These are phyloP conservation scores for Abrostola triplasia DNA, from an alignment of 2,888 invertebrate species.

Conservation along the genomic window DNA sequence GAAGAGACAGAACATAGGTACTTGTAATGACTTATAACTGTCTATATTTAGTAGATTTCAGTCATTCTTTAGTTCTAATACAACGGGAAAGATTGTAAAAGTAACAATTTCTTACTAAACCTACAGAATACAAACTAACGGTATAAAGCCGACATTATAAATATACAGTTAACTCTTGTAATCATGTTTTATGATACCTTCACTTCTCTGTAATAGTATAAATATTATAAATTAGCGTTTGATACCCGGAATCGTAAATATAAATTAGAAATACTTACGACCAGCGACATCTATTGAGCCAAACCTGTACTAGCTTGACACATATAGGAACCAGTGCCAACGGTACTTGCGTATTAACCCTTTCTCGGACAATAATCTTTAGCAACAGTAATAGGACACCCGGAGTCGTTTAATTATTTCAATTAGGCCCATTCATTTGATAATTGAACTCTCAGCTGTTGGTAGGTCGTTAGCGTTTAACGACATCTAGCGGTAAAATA, in stretches of 20 bases:
- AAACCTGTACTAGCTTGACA: conserved; percentile 68
- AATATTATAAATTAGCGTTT: conserved; percentile 5
- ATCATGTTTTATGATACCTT: conserved; percentile 16
- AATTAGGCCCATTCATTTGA: conserved; percentile 60
- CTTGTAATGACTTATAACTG: too few relatives aligned
- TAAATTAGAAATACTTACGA: conserved; percentile 12
- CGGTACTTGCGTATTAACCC: conserved; percentile 65
- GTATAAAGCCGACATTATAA: conserved; percentile 13
- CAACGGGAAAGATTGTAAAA: not conserved
- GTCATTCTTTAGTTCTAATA: too few relatives aligned
- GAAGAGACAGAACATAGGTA: too few relatives aligned
- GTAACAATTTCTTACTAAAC: not conserved
- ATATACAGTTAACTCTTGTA: conserved; percentile 22
- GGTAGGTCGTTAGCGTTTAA: conserved; percentile 50
- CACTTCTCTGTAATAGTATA: conserved; percentile 4
- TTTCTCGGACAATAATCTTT: conserved; percentile 54
- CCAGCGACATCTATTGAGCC: conserved; percentile 70
- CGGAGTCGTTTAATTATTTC: conserved; percentile 60
- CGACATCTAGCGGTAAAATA: conserved; percentile 65
- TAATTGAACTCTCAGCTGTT: conserved; percentile 49
- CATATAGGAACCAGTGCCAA: conserved; percentile 64
- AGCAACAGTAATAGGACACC: conserved; percentile 55
- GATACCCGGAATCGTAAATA: conserved; percentile 1
- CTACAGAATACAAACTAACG: conserved; percentile 15
- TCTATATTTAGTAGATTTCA: too few relatives aligned